phyloP scores from a whole-genome alignment of 2,888 invertebrate species.

The Apeira syringaria region DNA sequence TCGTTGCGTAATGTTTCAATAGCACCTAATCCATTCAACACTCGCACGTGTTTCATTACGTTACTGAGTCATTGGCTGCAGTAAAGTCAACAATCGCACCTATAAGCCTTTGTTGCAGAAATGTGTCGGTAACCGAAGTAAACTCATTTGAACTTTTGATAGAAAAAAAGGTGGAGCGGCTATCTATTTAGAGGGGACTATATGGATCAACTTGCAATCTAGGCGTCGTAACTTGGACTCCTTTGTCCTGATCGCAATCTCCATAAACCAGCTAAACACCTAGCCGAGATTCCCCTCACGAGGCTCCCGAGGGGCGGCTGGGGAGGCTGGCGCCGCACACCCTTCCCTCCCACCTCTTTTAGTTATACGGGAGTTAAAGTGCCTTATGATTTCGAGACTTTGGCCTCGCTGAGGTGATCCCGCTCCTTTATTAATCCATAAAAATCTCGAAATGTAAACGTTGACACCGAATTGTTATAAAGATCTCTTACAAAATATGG shows the following conservation, averaged over 20 bases:
- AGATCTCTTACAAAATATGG: conserved; percentile 39
- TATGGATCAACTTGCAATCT: conserved; percentile 69
- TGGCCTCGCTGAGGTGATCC: conserved; percentile 47
- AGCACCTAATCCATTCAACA: conserved; percentile 16
- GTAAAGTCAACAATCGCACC: conserved; percentile 15
- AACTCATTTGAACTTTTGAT: conserved; percentile 45
- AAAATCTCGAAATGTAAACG: conserved; percentile 49
- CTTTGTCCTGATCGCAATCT: conserved; percentile 81
- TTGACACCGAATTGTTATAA: conserved; percentile 49
- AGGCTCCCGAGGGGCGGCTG: conserved; percentile 37
- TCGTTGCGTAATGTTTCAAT: conserved; percentile 14
- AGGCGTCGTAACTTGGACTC: conserved; percentile 71
- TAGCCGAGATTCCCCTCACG: conserved; percentile 68
- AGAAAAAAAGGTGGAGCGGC: conserved; percentile 43
- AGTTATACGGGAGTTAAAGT: conserved; percentile 64
- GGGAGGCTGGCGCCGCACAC: conserved; percentile 24
- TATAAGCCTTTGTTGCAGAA: conserved; percentile 23
- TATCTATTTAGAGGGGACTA: conserved; percentile 52
- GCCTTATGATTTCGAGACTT: conserved; percentile 68
- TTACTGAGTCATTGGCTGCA: conserved; percentile 19
- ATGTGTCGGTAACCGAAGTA: conserved; percentile 23
- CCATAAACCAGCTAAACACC: conserved; percentile 82
- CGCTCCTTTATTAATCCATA: conserved; percentile 64
- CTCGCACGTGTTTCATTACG: conserved; percentile 22
- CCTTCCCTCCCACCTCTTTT: conserved; percentile 42